phyloP scores from a whole-genome alignment of 2,113 vertebrate species.

The Marmota monax region DNA sequence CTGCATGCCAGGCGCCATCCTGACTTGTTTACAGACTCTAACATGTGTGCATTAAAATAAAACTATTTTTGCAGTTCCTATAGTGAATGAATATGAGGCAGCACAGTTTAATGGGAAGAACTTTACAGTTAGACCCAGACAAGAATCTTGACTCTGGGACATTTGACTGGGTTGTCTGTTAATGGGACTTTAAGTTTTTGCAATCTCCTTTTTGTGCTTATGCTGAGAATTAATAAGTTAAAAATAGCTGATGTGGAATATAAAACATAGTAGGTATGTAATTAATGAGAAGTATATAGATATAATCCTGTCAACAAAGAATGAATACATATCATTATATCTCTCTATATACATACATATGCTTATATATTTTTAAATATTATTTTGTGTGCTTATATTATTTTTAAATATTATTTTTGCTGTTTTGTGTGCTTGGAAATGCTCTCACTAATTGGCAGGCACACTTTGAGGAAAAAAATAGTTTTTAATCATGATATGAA shows the following conservation, averaged over 20 bases:
- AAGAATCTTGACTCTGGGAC: neutral
- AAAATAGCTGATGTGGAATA: neutral
- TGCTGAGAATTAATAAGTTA: neutral
- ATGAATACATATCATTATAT: neutral
- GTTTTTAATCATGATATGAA: neutral
- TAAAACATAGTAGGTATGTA: neutral
- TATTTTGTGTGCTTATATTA: neutral
- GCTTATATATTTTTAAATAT: neutral
- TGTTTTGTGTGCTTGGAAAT: neutral
- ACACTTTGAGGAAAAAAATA: neutral
- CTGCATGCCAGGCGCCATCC: no score
- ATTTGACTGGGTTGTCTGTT: neutral
- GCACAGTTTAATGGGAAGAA: neutral
- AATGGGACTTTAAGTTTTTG: neutral
- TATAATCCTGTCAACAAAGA: neutral
- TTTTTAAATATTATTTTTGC: neutral
- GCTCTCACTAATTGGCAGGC: neutral
- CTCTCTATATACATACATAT: neutral
- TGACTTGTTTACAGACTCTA: no score
- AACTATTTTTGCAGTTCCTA: neutral
- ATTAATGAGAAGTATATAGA: neutral
- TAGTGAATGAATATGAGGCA: neutral
- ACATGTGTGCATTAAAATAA: neutral
- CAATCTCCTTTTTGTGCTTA: neutral
- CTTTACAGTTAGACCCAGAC: neutral